Evolutionary conservation across 1,140 invertebrate genomes (phyloP).

Genomic region (Heterodera carotae): DNA sequence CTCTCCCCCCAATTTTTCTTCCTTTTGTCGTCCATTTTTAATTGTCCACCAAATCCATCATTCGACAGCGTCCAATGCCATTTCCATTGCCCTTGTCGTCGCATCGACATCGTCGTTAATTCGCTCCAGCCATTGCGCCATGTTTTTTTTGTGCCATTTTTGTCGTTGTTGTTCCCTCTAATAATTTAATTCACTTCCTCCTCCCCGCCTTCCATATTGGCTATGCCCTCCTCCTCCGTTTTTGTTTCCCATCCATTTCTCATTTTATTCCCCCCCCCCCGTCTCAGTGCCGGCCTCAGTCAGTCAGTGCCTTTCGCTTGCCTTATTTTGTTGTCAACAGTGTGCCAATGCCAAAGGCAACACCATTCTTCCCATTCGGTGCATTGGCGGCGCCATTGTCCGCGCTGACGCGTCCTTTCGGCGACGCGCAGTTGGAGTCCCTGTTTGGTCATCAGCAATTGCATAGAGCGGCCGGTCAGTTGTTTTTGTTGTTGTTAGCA

Average conservation of each 20-base stretch:
- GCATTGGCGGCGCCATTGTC: conserved; percentile 1
- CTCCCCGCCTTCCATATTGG: not conserved
- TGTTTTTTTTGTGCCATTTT: conserved; percentile 4
- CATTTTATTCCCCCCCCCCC: not conserved
- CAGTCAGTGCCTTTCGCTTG: too few species aligned
- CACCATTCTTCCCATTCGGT: not conserved
- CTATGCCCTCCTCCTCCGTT: not conserved
- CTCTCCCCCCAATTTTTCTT: not conserved
- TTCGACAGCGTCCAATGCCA: not conserved
- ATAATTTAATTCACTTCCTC: not conserved
- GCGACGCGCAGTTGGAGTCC: conserved; percentile 48
- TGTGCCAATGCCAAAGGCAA: not conserved
- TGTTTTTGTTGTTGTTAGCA: too few species aligned
- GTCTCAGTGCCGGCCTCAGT: too few species aligned
- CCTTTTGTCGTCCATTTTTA: not conserved
- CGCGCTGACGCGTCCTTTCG: conserved; percentile 31
- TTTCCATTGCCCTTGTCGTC: too few species aligned
- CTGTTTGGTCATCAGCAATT: conserved; percentile 46
- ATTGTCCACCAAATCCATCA: not conserved
- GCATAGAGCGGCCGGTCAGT: conserved; percentile 15
- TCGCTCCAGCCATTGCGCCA: not conserved
- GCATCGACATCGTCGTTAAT: not conserved
- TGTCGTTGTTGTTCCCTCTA: not conserved
- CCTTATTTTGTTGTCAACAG: too few species aligned
- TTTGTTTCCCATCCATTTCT: not conserved